Evolutionary conservation across 2,113 vertebrate species (phyloP).

Genomic region (Crocuta crocuta): DNA sequence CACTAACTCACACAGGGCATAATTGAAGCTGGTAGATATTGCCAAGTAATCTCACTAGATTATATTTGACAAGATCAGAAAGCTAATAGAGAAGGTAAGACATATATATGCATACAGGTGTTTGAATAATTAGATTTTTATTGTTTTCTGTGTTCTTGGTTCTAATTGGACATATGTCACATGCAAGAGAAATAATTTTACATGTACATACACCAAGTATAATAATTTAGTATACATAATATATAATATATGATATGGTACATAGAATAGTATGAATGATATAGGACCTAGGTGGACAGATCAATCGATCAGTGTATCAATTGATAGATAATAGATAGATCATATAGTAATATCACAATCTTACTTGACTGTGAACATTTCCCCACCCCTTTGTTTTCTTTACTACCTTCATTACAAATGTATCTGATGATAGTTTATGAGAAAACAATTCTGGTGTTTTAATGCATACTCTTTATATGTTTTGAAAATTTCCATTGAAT

Average conservation of each 20-base stretch:
- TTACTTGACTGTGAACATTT: not conserved
- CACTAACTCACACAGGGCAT: not conserved
- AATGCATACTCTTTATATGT: conserved; percentile 15
- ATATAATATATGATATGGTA: not conserved
- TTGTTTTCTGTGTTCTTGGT: not conserved
- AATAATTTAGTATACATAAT: not conserved
- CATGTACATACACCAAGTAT: not conserved
- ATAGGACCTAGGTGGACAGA: not conserved
- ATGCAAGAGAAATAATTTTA: not conserved
- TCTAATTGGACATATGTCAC: not conserved
- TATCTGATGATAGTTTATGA: not conserved
- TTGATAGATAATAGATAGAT: not conserved
- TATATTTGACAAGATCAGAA: not conserved
- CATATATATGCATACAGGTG: not conserved
- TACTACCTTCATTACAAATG: not conserved
- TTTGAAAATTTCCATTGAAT: not conserved
- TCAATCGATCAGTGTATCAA: no score
- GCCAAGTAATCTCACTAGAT: not conserved
- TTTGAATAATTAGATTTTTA: not conserved
- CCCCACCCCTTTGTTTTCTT: not conserved
- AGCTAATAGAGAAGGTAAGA: not conserved
- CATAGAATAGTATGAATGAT: not conserved
- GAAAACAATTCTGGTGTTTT: conserved; percentile 1
- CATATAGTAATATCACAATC: not conserved
- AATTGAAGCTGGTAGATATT: not conserved